Evolutionary conservation across 2,888 invertebrate genomes (phyloP).

Genomic region (Protonemura montana): DNA sequence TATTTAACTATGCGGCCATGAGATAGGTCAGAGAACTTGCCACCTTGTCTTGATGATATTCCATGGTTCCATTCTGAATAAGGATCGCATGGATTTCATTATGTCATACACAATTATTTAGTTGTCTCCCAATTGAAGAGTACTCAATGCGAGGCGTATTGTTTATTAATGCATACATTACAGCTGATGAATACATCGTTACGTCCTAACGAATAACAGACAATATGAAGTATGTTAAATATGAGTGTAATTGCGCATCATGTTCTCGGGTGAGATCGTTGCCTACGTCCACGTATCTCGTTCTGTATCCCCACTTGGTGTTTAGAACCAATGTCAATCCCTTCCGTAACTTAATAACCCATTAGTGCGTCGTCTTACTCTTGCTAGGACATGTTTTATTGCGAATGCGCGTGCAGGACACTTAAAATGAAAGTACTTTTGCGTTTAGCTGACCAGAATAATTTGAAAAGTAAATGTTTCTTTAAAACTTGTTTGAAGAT

Average conservation of each 20-base stretch:
- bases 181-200: neutral
- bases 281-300: neutral
- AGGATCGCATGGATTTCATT: neutral
- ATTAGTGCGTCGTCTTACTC: neutral
- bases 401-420: neutral
- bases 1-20: slow-evolving; percentile 1
- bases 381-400: neutral
- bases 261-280: neutral
- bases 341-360: neutral
- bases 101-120: neutral
- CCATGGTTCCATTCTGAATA: neutral
- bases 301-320: neutral
- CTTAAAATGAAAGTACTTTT: neutral
- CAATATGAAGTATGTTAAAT: neutral
- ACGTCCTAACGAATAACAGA: neutral
- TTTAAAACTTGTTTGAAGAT: neutral
- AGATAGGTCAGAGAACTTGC: slow-evolving; percentile 36
- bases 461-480: neutral
- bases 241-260: neutral
- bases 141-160: neutral
- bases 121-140: neutral
- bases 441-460: neutral
- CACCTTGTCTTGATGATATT: neutral
- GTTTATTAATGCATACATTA: slow-evolving; percentile 13
- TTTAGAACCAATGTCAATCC: neutral